These are phyloP conservation scores for Catharus bicknelli DNA, from an alignment of 2,113 vertebrate genomes.

Conservation along the genomic window DNA sequence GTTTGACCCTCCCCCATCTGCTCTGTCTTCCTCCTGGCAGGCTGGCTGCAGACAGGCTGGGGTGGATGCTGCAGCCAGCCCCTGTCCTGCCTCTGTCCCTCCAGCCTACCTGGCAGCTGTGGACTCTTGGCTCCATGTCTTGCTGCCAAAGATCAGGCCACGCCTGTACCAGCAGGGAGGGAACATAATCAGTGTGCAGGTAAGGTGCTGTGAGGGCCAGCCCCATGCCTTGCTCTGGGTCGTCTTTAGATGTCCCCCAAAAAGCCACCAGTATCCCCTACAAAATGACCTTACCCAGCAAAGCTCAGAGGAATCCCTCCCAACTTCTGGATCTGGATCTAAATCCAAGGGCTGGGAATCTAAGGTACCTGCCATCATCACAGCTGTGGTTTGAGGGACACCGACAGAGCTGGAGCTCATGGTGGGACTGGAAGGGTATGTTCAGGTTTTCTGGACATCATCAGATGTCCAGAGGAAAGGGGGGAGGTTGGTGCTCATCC, in stretches of 20 bases:
- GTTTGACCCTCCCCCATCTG: fast-evolving
- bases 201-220: constrained; percentile 17
- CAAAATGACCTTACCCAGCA: not conserved
- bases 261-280: not conserved
- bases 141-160: constrained; percentile 87
- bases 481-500: not conserved
- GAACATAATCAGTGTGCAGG: constrained; percentile 95
- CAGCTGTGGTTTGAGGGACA: not conserved
- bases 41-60: not conserved
- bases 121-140: constrained; percentile 86
- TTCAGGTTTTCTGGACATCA: not conserved
- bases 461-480: not conserved
- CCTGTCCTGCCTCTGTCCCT: not conserved
- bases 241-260: not conserved
- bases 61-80: not conserved
- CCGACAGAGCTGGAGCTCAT: not conserved
- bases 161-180: constrained; percentile 90
- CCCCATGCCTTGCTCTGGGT: not conserved
- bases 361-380: not conserved
- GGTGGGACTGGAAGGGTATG: not conserved
- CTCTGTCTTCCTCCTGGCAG: not conserved
- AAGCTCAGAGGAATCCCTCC: not conserved
- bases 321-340: not conserved
- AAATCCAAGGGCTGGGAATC: not conserved
- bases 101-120: constrained; percentile 88